These are phyloP conservation scores for Pammene aurita DNA, from an alignment of 2,888 invertebrate genomes.

Conservation along the genomic window DNA sequence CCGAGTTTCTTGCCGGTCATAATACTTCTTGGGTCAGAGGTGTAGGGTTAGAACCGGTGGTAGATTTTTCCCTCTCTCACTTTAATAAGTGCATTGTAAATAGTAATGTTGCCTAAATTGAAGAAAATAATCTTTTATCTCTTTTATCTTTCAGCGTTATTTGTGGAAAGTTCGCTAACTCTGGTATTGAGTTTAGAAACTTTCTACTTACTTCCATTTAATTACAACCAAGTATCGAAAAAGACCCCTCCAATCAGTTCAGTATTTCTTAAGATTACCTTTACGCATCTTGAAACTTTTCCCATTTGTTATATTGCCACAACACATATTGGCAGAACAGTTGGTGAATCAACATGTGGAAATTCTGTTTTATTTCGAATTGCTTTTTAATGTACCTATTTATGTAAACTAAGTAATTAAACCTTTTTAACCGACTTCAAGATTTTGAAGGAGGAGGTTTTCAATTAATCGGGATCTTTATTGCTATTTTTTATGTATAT, in stretches of 20 bases:
- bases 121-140: no score
- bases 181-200: slow-evolving; percentile 11
- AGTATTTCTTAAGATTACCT: slow-evolving; percentile 38
- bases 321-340: background rate
- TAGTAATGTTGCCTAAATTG: no score
- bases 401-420: no score
- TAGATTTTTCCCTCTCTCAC: no score
- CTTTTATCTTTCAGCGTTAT: slow-evolving; percentile 7
- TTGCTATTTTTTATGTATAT: no score
- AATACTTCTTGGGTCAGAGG: no score
- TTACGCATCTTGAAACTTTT: slow-evolving; percentile 30
- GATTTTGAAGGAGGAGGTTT: no score
- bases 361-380: background rate
- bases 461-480: no score
- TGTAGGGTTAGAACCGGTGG: no score
- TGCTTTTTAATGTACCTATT: background rate
- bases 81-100: no score
- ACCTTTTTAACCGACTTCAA: no score
- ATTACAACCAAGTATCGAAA: slow-evolving; percentile 38
- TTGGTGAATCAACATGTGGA: background rate
- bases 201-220: slow-evolving; percentile 31
- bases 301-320: slow-evolving; percentile 21
- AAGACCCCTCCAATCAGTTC: slow-evolving; percentile 35
- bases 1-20: no score
- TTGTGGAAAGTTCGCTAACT: slow-evolving; percentile 5